phyloP scores from a whole-genome alignment of 2,113 vertebrate species.

The Thymallus thymallus region DNA sequence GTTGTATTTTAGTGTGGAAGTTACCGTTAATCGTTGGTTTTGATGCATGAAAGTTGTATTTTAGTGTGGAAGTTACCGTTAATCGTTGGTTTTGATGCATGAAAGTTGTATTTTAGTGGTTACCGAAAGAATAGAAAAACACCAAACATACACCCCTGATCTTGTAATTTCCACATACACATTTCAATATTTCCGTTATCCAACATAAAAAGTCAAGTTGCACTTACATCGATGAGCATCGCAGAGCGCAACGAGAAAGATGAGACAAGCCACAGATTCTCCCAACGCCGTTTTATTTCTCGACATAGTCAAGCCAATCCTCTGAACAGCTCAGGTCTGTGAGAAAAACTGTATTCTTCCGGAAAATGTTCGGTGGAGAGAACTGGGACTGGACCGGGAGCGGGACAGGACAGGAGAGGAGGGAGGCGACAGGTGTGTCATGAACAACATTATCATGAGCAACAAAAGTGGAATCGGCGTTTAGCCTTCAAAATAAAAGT shows the following conservation, averaged over 20 bases:
- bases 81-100: background rate
- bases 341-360: conserved; percentile 53
- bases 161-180: too few species aligned
- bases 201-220: conserved; percentile 19
- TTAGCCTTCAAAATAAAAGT: too few species aligned
- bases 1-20: background rate
- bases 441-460: too few species aligned
- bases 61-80: background rate
- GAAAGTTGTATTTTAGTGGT: background rate
- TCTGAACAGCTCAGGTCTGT: conserved; percentile 25
- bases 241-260: conserved; percentile 61
- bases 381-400: conserved; percentile 24
- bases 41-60: background rate
- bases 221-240: conserved; percentile 72
- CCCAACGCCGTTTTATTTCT: conserved; percentile 47
- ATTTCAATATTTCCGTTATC: too few species aligned
- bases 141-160: background rate
- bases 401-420: too few species aligned
- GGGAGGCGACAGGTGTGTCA: too few species aligned
- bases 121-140: background rate
- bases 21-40: background rate
- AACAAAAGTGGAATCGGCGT: too few species aligned
- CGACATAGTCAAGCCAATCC: conserved; percentile 65
- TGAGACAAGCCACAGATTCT: conserved; percentile 51
- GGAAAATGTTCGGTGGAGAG: conserved; percentile 30